Base-by-base conservation (phyloP, 2,888 invertebrate species). In the Timema cristinae region DNA sequence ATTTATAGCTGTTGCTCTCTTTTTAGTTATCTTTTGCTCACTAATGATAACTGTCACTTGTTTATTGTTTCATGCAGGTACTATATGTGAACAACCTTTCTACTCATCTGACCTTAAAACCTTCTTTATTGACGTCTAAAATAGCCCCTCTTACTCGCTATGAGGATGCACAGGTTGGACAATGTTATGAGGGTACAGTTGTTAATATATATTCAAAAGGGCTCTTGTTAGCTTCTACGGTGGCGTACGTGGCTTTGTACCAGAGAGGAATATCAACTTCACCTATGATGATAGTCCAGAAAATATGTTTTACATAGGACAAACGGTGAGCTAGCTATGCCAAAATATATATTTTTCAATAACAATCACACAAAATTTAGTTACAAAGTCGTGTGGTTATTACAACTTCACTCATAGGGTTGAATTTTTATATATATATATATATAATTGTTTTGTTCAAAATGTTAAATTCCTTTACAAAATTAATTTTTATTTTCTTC, bases 101-200 rank as follows among this genome's bases (percentile, higher is more conserved):
- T 6, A 80, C 89, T 1, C 80, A 87, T 69, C 83, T 92, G 32
- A 91, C 92, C 0, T 81, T 90, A 77, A 91, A 91, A 77, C 85
- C 85, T 5, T 87, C 88, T 5, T 85, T 92, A 10, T 80, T 93
- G 73, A 80, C 85, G 0, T 85, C 86, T 0, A 83, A 86, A 0
- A 78, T 86, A 2, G 84, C 84, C 15, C 81, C 88, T 51, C 81
- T 92, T 7, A 80, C 78, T 0, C 81, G 83, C 2, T 83, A 87
- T 67, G 79, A 85, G 0, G 81, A 87, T 9, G 88, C 86, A 0
- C 79, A 82, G 56, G 74, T 84, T 1, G 88, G 87, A 54, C 80
- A 83, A 48, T 79, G 82, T 0, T 87, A 88, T 78, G 85, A 86
- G 5, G 90, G 89, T 0, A 83, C 86, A 48, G 81, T 91, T 7